Evolutionary conservation across 92 coral and sea anemone species (phyloP).

Genomic region (Phenganax stokvisi): DNA sequence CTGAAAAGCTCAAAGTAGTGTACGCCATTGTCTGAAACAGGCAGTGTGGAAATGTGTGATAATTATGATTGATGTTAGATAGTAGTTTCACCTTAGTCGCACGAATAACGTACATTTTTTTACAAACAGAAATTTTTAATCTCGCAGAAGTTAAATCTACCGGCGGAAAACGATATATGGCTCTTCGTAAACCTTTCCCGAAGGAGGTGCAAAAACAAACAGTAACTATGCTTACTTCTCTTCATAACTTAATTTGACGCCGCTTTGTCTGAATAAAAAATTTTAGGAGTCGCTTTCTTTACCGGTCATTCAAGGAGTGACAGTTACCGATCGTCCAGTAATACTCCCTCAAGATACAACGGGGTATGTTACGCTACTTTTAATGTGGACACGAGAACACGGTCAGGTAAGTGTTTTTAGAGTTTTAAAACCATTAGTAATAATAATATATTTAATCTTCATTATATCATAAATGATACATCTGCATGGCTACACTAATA

Average conservation of each 20-base stretch:
- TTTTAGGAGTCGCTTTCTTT: slow-evolving; percentile 62
- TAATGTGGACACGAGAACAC: slow-evolving; percentile 81
- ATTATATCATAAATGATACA: too few species aligned
- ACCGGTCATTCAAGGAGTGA: slow-evolving; percentile 62
- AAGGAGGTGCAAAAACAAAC: slow-evolving; percentile 53
- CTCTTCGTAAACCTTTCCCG: slow-evolving; percentile 57
- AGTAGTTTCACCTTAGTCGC: too few species aligned
- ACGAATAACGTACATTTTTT: background rate
- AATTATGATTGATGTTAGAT: background rate
- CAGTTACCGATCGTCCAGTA: slow-evolving; percentile 51
- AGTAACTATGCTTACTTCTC: background rate
- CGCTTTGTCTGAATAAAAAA: background rate
- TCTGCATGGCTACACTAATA: background rate
- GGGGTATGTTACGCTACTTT: slow-evolving; percentile 62
- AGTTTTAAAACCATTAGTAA: background rate
- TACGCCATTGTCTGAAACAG: too few species aligned
- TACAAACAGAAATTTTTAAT: background rate
- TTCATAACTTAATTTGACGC: background rate
- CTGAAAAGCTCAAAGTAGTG: too few species aligned
- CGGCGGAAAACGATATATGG: slow-evolving; percentile 91
- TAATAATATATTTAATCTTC: background rate
- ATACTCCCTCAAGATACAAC: slow-evolving; percentile 57
- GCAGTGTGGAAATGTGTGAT: background rate
- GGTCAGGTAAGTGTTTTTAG: slow-evolving; percentile 62
- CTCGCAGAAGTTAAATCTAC: slow-evolving; percentile 60